Conservation (phyloP, 2,888 invertebrate species). For the Bugulina stolonifera region DNA sequence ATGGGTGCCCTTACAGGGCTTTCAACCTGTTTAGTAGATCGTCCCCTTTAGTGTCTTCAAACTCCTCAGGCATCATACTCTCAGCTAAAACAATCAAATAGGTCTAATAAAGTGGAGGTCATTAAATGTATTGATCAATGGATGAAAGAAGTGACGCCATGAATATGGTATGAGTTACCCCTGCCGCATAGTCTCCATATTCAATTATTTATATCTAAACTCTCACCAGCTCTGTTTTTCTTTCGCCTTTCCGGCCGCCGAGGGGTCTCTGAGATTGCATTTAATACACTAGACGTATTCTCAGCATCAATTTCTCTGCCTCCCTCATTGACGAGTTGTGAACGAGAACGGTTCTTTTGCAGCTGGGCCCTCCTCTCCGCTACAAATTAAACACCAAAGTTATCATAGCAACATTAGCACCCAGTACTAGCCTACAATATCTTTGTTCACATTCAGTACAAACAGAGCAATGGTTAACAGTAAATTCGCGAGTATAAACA, state of each 20-base stretch:
- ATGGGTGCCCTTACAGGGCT: not conserved
- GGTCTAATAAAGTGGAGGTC: no score
- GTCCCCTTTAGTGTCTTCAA: slow-evolving; percentile 2
- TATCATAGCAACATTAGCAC: no score
- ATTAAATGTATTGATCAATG: not conserved
- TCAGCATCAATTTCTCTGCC: not conserved
- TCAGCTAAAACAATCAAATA: not conserved
- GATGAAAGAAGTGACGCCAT: not conserved
- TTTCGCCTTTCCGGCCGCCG: slow-evolving; percentile 21
- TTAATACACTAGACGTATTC: not conserved
- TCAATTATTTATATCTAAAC: no score
- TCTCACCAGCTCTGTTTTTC: not conserved
- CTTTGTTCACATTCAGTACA: no score
- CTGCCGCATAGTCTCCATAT: no score
- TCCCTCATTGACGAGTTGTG: slow-evolving; percentile 37
- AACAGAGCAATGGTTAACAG: no score
- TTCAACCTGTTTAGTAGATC: slow-evolving; percentile 21
- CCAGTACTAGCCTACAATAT: no score
- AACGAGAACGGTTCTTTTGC: slow-evolving; percentile 75
- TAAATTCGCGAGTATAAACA: no score
- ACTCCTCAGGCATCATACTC: slow-evolving; percentile 24
- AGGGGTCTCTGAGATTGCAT: slow-evolving; percentile 3
- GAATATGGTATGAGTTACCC: not conserved
- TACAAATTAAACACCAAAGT: slow-evolving; percentile 55
- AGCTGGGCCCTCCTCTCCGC: slow-evolving; percentile 86